Base-by-base conservation (phyloP, 92 coral and sea anemone species). In the Parazoanthus darwini region DNA sequence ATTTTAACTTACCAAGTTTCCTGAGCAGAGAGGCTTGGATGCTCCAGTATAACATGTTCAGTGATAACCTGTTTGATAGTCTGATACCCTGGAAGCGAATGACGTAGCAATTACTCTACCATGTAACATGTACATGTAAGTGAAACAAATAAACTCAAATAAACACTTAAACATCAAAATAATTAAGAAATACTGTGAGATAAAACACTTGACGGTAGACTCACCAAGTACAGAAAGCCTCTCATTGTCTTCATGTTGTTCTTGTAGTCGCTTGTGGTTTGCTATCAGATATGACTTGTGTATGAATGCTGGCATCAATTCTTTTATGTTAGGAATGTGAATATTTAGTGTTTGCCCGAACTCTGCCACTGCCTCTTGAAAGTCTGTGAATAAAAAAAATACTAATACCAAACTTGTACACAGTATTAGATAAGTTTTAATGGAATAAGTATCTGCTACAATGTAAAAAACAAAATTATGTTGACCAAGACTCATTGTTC, bases 161-260 rank as follows among this genome's bases (percentile, higher is more conserved):
- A 4, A 20, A 63, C 0, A 63, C 1, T 29, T 29, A 63, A 63
- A 0, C 7, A 63, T 5, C 22, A 20, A 4, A 4, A 20, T 63
- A 3, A 63, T 54, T 7, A 54, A 54, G 18, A 54, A 13, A 2
- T 18, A 63, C 16, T 25, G 43, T 15, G 51, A 44, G 44, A 6
- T 88, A 4, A 23, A 63, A 70, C 15, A 38, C 15, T 29, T 29
- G 33, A 29, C 0, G 33, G 33, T 29, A 48, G 80, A 77, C 91
- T 91, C 74, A 96, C 99, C 99, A 77, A 96, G 86, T 14, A 93
- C 88, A 66, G 95, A 91, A 73, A 96, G 98, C 71, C 90, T 93
- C 74, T 93, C 99, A 90, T 95, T 95, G 71, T 88, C 85, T 25
- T 88, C 77, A 70, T 91, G 80, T 37, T 72, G 54, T 1, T 87